Evolutionary conservation across 2,113 vertebrate species (phyloP).

Genomic region (Odocoileus hemionus): DNA sequence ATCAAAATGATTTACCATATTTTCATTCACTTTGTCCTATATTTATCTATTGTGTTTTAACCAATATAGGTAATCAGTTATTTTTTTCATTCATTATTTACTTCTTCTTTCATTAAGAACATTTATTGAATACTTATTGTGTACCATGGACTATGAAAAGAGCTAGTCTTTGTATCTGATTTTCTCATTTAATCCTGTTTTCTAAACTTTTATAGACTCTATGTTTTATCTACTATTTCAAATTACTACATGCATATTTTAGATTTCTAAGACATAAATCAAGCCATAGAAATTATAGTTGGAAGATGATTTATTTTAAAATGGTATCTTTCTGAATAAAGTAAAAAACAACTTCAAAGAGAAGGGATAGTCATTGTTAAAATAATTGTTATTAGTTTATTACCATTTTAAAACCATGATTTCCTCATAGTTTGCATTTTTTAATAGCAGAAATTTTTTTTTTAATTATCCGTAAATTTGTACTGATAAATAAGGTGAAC

Average conservation of each 20-base stretch:
- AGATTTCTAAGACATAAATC: constrained; percentile 5
- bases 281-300: neutral
- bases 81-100: neutral
- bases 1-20: neutral
- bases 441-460: neutral
- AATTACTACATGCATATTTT: neutral
- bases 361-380: neutral
- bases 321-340: constrained; percentile 10
- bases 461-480: neutral
- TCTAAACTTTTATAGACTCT: neutral
- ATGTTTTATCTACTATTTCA: neutral
- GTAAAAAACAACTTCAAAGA: neutral
- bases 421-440: neutral
- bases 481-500: neutral
- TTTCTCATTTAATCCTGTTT: constrained; percentile 16
- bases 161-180: neutral
- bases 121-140: neutral
- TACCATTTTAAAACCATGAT: neutral
- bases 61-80: neutral
- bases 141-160: neutral
- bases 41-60: neutral
- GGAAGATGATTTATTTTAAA: constrained; percentile 8
- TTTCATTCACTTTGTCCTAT: neutral
- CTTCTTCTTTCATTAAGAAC: neutral
- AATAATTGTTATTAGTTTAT: neutral